Conservation (phyloP, 2,113 vertebrate genomes). For the Salvelinus alpinus region DNA sequence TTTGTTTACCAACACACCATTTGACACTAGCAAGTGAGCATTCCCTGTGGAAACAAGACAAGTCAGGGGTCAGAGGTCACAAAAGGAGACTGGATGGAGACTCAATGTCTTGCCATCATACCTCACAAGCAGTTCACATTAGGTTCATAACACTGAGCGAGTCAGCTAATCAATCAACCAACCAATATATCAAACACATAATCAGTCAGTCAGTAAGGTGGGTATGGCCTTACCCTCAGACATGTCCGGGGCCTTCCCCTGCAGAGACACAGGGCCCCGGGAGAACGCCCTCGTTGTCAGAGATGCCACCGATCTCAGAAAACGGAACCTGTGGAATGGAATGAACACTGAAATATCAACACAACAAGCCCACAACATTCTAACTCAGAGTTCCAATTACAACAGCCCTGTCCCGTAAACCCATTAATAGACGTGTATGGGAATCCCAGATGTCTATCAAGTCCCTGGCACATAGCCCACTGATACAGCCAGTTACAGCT, state of each 20-base stretch:
- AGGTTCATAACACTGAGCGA: not conserved
- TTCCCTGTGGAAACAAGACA: conserved; percentile 78
- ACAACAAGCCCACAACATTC: not conserved
- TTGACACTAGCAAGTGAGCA: conserved; percentile 85
- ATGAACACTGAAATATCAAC: not conserved
- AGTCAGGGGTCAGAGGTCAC: conserved; percentile 3
- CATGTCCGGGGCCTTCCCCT: conserved; percentile 70
- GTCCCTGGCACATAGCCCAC: not conserved
- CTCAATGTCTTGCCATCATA: too few species aligned
- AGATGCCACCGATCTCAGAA: conserved; percentile 50
- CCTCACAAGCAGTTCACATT: too few species aligned
- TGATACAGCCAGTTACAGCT: too few species aligned
- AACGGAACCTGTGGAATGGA: conserved; percentile 52
- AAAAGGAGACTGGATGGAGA: not conserved
- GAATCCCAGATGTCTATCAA: not conserved
- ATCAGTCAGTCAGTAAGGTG: not conserved
- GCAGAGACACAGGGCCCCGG: not conserved
- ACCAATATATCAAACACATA: not conserved
- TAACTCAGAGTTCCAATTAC: not conserved
- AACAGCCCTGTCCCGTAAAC: not conserved
- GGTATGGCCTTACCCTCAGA: conserved; percentile 51
- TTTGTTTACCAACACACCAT: conserved; percentile 87
- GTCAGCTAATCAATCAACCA: not conserved
- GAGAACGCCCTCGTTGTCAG: conserved; percentile 52
- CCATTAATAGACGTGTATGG: not conserved